A percentile compares a stretch with the other conserved stretches of the same genome.
Conservation (phyloP, 2,888 invertebrate genomes). For the Drosophila glabriapex region DNA sequence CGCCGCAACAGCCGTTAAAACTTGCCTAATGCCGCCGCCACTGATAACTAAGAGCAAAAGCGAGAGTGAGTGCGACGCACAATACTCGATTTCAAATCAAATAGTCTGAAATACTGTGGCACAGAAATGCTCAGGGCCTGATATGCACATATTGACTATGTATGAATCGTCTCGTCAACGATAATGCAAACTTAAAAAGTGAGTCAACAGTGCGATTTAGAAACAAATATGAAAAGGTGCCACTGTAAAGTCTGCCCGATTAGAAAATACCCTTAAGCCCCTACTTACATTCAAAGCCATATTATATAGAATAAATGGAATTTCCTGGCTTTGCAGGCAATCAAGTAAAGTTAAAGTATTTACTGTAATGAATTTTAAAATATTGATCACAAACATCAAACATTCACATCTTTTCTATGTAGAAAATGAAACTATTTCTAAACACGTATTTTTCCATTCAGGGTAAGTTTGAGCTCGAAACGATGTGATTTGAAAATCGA, state of each 20-base stretch:
- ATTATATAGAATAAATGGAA: neutral
- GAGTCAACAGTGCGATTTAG: neutral
- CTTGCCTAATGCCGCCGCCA: slow-evolving; percentile 60
- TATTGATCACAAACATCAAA: neutral
- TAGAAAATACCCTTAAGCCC: neutral
- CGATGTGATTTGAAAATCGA: neutral
- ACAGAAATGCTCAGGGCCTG: slow-evolving; percentile 38
- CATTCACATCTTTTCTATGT: neutral
- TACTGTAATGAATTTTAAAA: neutral
- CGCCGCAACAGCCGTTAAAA: slow-evolving; percentile 57
- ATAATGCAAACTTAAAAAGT: slow-evolving; percentile 17
- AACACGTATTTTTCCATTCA: neutral
- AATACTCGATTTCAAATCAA: slow-evolving; percentile 55
- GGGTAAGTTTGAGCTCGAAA: neutral
- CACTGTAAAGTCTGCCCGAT: neutral
- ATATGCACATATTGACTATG: slow-evolving; percentile 36
- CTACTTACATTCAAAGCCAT: neutral
- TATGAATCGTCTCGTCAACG: slow-evolving; percentile 53
- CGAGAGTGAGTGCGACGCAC: slow-evolving; percentile 25
- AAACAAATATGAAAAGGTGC: neutral
- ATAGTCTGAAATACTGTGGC: slow-evolving; percentile 34
- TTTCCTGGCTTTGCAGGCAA: neutral
- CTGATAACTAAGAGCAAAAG: slow-evolving; percentile 43
- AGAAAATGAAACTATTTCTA: neutral
- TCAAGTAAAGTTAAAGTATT: neutral